Conservation (phyloP, 2,888 invertebrate species). For the Blomia tropicalis region DNA sequence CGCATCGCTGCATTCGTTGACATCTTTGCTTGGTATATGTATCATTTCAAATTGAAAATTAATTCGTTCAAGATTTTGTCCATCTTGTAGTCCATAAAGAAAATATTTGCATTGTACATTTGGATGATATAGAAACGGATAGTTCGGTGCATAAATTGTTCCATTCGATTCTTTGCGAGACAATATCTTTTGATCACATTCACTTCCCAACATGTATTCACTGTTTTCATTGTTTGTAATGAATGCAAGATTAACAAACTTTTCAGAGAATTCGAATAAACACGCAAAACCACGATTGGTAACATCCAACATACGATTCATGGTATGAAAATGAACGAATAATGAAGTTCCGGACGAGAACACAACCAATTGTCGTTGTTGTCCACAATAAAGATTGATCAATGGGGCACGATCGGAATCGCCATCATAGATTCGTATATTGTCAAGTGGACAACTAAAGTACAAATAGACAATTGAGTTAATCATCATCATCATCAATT, state of each 20-base stretch:
- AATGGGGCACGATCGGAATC: slow-evolving; percentile 60
- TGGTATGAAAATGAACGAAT: slow-evolving; percentile 75
- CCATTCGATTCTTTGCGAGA: slow-evolving; percentile 83
- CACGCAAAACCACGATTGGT: slow-evolving; percentile 97
- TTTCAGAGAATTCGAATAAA: slow-evolving; percentile 93
- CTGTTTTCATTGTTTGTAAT: slow-evolving; percentile 71
- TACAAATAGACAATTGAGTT: no score
- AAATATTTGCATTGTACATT: slow-evolving; percentile 95
- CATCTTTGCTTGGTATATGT: slow-evolving; percentile 51
- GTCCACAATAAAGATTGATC: slow-evolving; percentile 92
- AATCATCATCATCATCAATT: no score
- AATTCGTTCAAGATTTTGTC: slow-evolving; percentile 85
- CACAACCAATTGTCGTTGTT: slow-evolving; percentile 83
- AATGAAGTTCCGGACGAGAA: slow-evolving; percentile 82
- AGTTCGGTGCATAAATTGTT: slow-evolving; percentile 85
- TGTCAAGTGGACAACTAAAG: slow-evolving; percentile 99
- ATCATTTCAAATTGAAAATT: slow-evolving; percentile 71
- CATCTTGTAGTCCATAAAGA: slow-evolving; percentile 94
- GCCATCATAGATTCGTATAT: slow-evolving; percentile 91
- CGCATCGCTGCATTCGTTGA: slow-evolving; percentile 24
- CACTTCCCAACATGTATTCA: slow-evolving; percentile 76
- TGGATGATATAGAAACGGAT: slow-evolving; percentile 82
- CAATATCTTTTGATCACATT: slow-evolving; percentile 94
- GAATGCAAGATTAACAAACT: slow-evolving; percentile 93
- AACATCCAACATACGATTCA: slow-evolving; percentile 74